Evolutionary conservation across 2,888 invertebrate genomes (phyloP), one percentile per base, ranked within the genome.

Genomic region (Torymus texanus): DNA sequence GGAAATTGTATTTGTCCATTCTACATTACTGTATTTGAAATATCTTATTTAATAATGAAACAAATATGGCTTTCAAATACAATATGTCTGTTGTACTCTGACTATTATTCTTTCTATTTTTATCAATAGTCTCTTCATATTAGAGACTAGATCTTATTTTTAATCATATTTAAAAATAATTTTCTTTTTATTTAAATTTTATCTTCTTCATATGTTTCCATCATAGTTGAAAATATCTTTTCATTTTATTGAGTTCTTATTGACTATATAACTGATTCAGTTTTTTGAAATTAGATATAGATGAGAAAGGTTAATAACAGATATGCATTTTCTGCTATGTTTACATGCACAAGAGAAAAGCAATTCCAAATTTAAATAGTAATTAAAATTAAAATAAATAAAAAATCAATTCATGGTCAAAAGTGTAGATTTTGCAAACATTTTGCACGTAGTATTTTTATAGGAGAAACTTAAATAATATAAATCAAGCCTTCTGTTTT

Each of bases 381-480:
- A 18, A 41, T 68, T 41, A 5, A 71, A 18, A 41, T 68, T 41
- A 5, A 71, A 59, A 50, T 29, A 16, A 67, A 21, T 29, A 58
- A 65, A 24, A 14, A 71, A 66, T 71, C 59, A 29, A 71, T 41
- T 63, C 5, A 76, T 13, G 24, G 18, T 75, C 12, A 53, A 29
- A 41, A 41, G 16, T 58, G 8, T 24, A 65, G n/a, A 5, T 16
- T 41, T 73, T 73, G 21, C 18, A 56, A 66, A 73, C 18, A 58
- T 74, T 67, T 74, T 68, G 73, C 68, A 67, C 73, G 72, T 11
- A 50, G 24, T 24, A 65, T 65, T 51, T 66, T 18, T 66, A 55
- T 58, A 75, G 59, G 67, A 67, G 8, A 70, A n/a, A 3, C n/a
- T 68, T 53, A 79, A 58, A 73, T 59, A 68, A 24, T 66, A 68